Evolutionary conservation across 2,797 vertebrate genomes (phyloP).

Genomic region (Ceyx erithaca): DNA sequence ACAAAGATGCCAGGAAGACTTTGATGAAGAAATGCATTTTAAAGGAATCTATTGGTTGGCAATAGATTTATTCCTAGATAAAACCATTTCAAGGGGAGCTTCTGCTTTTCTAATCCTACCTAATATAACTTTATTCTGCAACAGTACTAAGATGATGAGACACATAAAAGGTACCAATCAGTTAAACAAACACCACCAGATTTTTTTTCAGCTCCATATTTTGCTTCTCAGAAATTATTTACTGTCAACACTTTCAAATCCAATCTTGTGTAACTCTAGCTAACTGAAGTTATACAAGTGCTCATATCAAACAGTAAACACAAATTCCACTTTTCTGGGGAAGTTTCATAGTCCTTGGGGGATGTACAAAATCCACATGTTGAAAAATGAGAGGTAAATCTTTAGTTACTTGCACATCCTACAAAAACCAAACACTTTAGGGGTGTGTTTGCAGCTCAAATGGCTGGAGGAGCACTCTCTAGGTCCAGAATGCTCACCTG

Average conservation of each 20-base stretch:
- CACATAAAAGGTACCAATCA: neutral
- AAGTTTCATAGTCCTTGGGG: neutral
- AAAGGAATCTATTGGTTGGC: neutral
- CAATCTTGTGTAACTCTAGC: neutral
- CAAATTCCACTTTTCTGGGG: neutral
- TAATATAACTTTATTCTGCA: neutral
- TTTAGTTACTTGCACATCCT: neutral
- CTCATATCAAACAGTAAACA: neutral
- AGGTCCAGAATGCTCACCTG: neutral
- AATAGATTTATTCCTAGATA: neutral
- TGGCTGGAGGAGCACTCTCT: neutral
- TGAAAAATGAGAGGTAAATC: neutral
- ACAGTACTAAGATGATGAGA: neutral
- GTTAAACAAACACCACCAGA: neutral
- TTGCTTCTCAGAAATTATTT: slow-evolving; percentile 1
- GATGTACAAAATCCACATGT: neutral
- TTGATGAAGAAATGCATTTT: neutral
- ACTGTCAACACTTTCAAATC: neutral
- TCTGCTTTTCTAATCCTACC: neutral
- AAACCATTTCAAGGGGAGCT: neutral
- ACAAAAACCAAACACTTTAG: neutral
- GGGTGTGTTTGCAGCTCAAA: neutral
- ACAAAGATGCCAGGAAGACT: neutral
- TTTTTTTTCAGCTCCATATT: neutral
- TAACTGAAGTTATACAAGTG: neutral